These are phyloP conservation scores for Pseudomyrmex cubaensis DNA, from an alignment of 1,140 invertebrate genomes.

Conservation along the genomic window DNA sequence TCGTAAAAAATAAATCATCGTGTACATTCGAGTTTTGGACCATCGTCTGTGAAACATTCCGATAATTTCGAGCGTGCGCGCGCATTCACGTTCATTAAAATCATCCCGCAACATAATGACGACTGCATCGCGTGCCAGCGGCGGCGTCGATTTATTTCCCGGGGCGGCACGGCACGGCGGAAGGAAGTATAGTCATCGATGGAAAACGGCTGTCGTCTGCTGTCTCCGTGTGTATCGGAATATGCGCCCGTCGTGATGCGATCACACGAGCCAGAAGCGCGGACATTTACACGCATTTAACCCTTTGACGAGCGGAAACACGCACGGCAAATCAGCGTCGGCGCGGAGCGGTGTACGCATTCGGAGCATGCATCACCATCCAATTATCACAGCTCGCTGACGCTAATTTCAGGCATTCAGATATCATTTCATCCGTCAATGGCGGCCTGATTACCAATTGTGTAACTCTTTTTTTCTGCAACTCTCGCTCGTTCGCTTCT, in stretches of 20 bases:
- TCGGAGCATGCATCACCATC: constrained; percentile 69
- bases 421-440: constrained; percentile 78
- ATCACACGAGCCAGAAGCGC: constrained; percentile 72
- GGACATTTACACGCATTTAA: constrained; percentile 80
- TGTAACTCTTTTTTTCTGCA: constrained; percentile 66
- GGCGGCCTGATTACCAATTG: constrained; percentile 75
- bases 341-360: constrained; percentile 64
- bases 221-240: constrained; percentile 59
- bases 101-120: constrained; percentile 37
- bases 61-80: background rate
- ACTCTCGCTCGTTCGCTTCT: constrained; percentile 18
- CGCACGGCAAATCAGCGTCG: constrained; percentile 69
- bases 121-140: constrained; percentile 26
- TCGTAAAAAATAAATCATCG: too few relatives aligned
- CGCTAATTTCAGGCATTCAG: constrained; percentile 78
- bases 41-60: background rate
- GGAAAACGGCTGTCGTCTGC: constrained; percentile 60
- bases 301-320: constrained; percentile 76
- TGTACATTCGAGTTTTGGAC: background rate
- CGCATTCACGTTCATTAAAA: constrained; percentile 27
- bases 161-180: constrained; percentile 23
- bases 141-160: constrained; percentile 52
- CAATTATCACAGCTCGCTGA: constrained; percentile 78
- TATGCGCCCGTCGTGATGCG: constrained; percentile 64
- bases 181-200: constrained; percentile 62